phyloP scores from a whole-genome alignment of 1,140 invertebrate species.

The Diachasma alloeum region DNA sequence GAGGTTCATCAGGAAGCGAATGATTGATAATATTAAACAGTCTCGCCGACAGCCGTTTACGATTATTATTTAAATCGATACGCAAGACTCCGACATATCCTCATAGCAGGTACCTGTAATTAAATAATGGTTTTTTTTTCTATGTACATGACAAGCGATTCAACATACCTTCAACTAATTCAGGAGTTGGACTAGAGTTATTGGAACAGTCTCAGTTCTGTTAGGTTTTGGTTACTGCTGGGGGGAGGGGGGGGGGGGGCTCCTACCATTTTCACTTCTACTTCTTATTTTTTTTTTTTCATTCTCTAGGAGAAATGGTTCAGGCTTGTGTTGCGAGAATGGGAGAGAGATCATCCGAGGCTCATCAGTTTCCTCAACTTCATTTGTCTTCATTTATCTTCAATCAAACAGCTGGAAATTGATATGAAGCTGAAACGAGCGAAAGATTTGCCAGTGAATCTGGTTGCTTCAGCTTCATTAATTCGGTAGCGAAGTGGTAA shows the following conservation, averaged over 20 bases:
- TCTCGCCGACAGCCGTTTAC: background rate
- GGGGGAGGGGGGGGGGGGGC: background rate
- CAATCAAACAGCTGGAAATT: no score
- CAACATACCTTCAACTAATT: conserved; percentile 9
- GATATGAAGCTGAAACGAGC: no score
- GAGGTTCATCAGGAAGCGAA: conserved; percentile 31
- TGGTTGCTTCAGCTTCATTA: no score
- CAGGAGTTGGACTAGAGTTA: background rate
- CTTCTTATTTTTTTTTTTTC: background rate
- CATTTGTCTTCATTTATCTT: no score
- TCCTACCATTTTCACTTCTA: background rate
- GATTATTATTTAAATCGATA: conserved; percentile 46
- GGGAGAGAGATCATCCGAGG: background rate
- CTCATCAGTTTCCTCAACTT: no score
- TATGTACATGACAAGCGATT: background rate
- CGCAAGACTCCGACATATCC: conserved; percentile 45
- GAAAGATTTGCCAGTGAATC: no score
- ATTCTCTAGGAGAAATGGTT: conserved; percentile 17
- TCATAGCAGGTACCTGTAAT: conserved; percentile 61
- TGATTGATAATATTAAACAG: conserved; percentile 31
- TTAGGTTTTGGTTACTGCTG: background rate
- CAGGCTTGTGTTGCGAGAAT: background rate
- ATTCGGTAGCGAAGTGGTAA: no score
- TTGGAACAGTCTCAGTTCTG: background rate
- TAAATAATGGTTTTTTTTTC: conserved; percentile 45